Conservation (phyloP, 2,888 invertebrate species). For the Diaperis boleti region DNA sequence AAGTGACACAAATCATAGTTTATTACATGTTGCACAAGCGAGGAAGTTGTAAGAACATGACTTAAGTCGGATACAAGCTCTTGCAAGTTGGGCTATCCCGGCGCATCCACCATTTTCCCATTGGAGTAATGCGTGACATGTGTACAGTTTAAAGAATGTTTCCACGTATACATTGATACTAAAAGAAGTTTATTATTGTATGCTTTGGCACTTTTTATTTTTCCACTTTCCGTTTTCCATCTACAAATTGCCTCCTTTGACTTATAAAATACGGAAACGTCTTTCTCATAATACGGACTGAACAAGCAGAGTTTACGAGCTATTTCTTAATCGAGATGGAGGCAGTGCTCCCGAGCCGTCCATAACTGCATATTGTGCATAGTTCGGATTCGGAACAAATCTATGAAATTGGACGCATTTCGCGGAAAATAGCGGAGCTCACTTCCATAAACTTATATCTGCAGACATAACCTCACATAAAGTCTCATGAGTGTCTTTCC, state of each 20-base stretch:
- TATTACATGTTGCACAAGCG: too few relatives aligned
- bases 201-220: not conserved
- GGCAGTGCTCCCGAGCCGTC: not conserved
- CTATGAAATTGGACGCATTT: constrained; percentile 45
- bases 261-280: constrained; percentile 12
- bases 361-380: constrained; percentile 43
- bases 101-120: not conserved
- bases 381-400: constrained; percentile 39
- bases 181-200: not conserved
- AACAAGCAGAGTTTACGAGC: constrained; percentile 32
- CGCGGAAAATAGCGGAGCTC: constrained; percentile 45
- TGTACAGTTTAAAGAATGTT: too few relatives aligned
- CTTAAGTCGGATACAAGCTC: too few relatives aligned
- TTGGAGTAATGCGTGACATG: too few relatives aligned
- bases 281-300: constrained; percentile 14
- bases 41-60: too few relatives aligned
- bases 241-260: constrained; percentile 7
- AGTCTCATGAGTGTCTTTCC: constrained; percentile 45
- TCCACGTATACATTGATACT: not conserved
- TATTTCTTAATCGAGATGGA: constrained; percentile 37
- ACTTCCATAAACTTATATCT: constrained; percentile 43
- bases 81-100: too few relatives aligned
- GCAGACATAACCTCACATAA: constrained; percentile 38
- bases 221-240: not conserved
- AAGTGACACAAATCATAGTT: too few relatives aligned